Conservation (phyloP, 2,797 vertebrate species). For the Zenarchopterus dispar region DNA sequence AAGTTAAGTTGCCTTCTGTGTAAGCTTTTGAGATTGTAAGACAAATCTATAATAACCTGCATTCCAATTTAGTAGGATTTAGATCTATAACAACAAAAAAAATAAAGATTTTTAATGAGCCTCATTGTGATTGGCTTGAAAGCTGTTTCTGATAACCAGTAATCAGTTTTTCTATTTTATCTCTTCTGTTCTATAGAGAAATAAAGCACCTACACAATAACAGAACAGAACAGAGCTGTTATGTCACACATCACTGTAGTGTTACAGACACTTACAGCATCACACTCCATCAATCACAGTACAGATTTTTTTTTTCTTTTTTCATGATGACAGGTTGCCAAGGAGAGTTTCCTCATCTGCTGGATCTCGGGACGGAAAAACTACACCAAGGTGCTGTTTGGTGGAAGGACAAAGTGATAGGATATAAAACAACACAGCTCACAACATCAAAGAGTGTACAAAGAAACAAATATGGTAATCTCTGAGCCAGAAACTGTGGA, state of each 20-base stretch:
- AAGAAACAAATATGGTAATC: no score
- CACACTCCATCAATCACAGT: conserved; percentile 59
- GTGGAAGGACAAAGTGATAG: neutral
- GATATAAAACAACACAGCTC: neutral
- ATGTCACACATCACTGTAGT: conserved; percentile 17
- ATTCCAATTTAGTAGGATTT: no score
- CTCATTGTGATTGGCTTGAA: no score
- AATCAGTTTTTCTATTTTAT: neutral
- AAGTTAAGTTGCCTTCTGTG: no score
- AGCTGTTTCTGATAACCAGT: no score
- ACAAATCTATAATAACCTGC: no score
- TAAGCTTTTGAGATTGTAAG: no score
- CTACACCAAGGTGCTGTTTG: conserved; percentile 7
- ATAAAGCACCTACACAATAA: neutral
- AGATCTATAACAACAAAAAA: no score
- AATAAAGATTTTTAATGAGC: no score
- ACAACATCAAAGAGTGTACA: neutral
- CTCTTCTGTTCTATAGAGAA: neutral
- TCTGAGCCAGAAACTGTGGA: neutral
- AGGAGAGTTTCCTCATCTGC: conserved; percentile 60
- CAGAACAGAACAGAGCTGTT: conserved; percentile 15
- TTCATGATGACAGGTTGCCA: conserved; percentile 71
- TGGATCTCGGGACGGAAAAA: conserved; percentile 14
- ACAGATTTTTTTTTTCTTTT: conserved; percentile 20
- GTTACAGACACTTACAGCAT: conserved; percentile 41